Conservation (phyloP, 2,113 vertebrate species). For the Oxygymnocypris stewartii region DNA sequence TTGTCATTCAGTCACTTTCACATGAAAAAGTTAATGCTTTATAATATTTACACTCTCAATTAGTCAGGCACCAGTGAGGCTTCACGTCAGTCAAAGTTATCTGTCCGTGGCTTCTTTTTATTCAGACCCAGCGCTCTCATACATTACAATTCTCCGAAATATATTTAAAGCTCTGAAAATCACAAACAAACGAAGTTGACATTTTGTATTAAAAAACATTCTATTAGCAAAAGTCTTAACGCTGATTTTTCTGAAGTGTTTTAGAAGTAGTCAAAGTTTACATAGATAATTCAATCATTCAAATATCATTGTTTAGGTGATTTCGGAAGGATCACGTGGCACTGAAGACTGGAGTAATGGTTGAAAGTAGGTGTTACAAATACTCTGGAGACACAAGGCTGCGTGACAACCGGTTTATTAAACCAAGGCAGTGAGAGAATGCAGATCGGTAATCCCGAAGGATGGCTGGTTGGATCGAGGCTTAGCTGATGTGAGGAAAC, state of each 20-base stretch:
- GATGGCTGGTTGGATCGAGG: too few species aligned
- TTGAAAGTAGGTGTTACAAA: too few species aligned
- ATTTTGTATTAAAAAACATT: not conserved
- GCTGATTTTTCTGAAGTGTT: not conserved
- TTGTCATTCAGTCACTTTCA: conserved; percentile 26
- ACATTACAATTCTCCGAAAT: not conserved
- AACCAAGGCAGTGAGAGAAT: too few species aligned
- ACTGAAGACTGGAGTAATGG: too few species aligned
- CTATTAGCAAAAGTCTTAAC: not conserved
- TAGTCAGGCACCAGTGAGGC: conserved; percentile 25
- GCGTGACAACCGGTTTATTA: too few species aligned
- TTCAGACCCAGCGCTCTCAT: not conserved
- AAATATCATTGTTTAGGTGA: too few species aligned
- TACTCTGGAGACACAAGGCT: too few species aligned
- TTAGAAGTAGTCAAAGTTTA: not conserved
- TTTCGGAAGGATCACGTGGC: too few species aligned
- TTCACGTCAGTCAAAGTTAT: conserved; percentile 32
- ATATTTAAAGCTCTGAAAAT: not conserved
- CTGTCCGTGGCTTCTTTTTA: not conserved
- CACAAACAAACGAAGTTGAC: not conserved
- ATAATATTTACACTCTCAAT: conserved; percentile 40
- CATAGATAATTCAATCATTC: too few species aligned
- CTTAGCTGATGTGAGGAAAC: too few species aligned
- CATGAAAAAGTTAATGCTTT: conserved; percentile 20
- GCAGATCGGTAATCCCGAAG: too few species aligned